phyloP scores from a whole-genome alignment of 1,140 invertebrate genomes.

The Drosophila quadrilineata region DNA sequence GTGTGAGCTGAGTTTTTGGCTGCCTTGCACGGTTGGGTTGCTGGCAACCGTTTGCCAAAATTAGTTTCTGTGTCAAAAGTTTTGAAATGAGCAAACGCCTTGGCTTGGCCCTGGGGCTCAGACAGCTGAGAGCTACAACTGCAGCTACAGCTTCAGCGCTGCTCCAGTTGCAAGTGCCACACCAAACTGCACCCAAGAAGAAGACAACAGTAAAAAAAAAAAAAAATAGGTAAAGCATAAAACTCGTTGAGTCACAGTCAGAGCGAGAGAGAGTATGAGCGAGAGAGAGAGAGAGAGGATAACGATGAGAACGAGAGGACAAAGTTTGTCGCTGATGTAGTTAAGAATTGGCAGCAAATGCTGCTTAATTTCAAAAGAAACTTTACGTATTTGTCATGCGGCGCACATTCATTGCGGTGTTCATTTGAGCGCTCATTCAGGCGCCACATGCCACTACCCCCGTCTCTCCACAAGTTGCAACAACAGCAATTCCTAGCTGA shows the following conservation, averaged over 20 bases:
- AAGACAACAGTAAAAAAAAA: constrained; percentile 10
- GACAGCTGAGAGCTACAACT: constrained; percentile 1
- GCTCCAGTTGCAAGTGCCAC: constrained; percentile 13
- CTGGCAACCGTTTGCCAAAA: constrained; percentile 73
- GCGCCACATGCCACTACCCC: constrained; percentile 21
- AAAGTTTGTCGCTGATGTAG: constrained; percentile 77
- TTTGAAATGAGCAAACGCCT: constrained; percentile 75
- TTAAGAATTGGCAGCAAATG: constrained; percentile 80
- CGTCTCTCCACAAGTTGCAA: not conserved
- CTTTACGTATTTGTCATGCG: constrained; percentile 79
- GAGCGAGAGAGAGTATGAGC: constrained; percentile 3
- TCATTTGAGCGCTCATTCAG: constrained; percentile 77
- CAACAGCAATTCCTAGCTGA: constrained; percentile 3
- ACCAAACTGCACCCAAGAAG: constrained; percentile 1
- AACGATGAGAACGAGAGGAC: constrained; percentile 49
- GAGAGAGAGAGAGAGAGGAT: not conserved
- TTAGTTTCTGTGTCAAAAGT: constrained; percentile 80
- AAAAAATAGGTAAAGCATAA: not conserved
- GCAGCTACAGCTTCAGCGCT: not conserved
- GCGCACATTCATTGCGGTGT: constrained; percentile 79
- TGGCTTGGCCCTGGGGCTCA: constrained; percentile 31
- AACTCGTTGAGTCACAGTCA: constrained; percentile 12
- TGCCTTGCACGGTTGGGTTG: constrained; percentile 24
- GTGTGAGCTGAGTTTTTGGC: constrained; percentile 6
- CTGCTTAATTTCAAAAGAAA: constrained; percentile 80